Percentiles rank a stretch among this genome's conserved stretches.
Conservation (phyloP, 2,888 invertebrate species). For the Shargacucullia verbasci region DNA sequence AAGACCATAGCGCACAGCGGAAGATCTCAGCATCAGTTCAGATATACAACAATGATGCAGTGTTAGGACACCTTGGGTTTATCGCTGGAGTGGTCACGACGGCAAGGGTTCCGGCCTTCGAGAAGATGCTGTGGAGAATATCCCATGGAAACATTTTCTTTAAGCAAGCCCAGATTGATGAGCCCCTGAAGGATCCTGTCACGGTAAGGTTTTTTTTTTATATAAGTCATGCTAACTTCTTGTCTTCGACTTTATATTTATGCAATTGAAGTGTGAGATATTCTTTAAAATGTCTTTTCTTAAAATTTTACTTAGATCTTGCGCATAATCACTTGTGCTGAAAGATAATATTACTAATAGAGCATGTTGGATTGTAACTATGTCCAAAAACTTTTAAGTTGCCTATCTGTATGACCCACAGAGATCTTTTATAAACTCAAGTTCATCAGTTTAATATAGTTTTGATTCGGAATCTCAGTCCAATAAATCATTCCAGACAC, state of each 20-base stretch:
- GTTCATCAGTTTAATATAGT: no score
- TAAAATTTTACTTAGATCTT: no score
- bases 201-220: constrained; percentile 70
- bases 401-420: no score
- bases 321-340: no score
- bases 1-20: constrained; percentile 90
- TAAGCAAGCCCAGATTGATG: constrained; percentile 83
- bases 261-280: no score
- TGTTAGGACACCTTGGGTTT: constrained; percentile 81
- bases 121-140: constrained; percentile 86
- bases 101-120: constrained; percentile 79
- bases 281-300: no score
- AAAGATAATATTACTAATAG: no score
- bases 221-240: no score
- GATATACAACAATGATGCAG: constrained; percentile 81
- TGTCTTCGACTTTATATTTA: no score
- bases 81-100: constrained; percentile 85
- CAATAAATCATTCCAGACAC: constrained; percentile 1
- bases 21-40: constrained; percentile 85
- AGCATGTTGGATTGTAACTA: no score
- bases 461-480: background rate
- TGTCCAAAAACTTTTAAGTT: no score
- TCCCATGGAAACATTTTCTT: constrained; percentile 87
- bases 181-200: constrained; percentile 80
- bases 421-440: no score